Conservation (phyloP, 1,140 invertebrate species). For the Leptestheria dahalacensis region DNA sequence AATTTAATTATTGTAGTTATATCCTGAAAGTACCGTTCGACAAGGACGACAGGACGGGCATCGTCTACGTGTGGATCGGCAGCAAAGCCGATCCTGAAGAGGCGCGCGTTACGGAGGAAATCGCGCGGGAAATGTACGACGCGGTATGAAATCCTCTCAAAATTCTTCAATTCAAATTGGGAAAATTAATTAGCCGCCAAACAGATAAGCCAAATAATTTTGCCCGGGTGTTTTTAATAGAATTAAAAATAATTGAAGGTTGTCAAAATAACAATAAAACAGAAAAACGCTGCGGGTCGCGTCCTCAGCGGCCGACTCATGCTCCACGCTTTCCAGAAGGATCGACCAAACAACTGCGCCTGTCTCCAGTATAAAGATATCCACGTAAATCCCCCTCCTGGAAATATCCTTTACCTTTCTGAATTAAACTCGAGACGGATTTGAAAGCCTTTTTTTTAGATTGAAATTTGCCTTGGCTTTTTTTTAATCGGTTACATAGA, state of each 20-base stretch:
- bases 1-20: slow-evolving; percentile 63
- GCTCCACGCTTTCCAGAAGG: not conserved
- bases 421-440: no score
- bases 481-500: not conserved
- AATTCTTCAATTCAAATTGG: not conserved
- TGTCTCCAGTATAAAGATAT: not conserved
- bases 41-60: slow-evolving; percentile 71
- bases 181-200: not conserved
- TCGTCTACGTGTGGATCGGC: slow-evolving; percentile 97
- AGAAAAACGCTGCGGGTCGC: not conserved
- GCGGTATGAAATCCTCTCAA: slow-evolving; percentile 33
- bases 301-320: slow-evolving; percentile 1
- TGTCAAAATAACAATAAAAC: not conserved
- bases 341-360: slow-evolving; percentile 1
- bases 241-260: not conserved
- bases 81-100: slow-evolving; percentile 76
- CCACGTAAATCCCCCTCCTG: no score
- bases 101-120: slow-evolving; percentile 73
- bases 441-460: no score
- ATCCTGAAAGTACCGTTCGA: slow-evolving; percentile 93
- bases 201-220: not conserved
- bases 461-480: not conserved
- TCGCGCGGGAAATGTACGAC: slow-evolving; percentile 87
- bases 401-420: no score
- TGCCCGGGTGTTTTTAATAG: not conserved